Evolutionary conservation across 37 sponge, comb jelly and placozoan species (phyloP).

Genomic region (Cliona cf. orientalis): DNA sequence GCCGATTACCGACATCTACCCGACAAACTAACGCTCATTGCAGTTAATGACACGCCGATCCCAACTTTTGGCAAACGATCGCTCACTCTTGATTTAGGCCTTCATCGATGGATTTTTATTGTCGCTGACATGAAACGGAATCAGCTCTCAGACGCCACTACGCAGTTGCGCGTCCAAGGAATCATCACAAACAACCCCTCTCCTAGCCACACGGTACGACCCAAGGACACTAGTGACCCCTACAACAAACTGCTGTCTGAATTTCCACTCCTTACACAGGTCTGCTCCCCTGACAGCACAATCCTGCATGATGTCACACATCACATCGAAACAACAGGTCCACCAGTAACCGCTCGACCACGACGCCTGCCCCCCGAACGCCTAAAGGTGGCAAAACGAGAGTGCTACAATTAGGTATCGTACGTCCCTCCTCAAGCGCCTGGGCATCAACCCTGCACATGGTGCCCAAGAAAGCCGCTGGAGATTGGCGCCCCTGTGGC

Average conservation of each 20-base stretch:
- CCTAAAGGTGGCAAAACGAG: conserved; percentile 54
- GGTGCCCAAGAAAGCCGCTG: conserved; percentile 66
- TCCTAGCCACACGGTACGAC: conserved; percentile 37
- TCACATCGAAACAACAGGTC: conserved; percentile 71
- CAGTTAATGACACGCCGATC: conserved; percentile 28
- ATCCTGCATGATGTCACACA: conserved; percentile 57
- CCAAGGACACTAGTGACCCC: conserved; percentile 27
- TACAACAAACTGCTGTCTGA: conserved; percentile 43
- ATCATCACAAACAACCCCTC: conserved; percentile 12
- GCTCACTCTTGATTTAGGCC: conserved; percentile 63
- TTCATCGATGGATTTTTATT: conserved; percentile 75
- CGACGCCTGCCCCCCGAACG: conserved; percentile 66
- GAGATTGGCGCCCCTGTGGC: conserved; percentile 73
- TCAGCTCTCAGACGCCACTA: conserved; percentile 30
- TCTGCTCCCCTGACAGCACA: conserved; percentile 21
- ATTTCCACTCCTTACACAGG: conserved; percentile 49
- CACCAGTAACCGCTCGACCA: conserved; percentile 70
- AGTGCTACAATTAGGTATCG: conserved; percentile 68
- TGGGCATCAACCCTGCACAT: conserved; percentile 78
- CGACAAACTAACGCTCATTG: conserved; percentile 23
- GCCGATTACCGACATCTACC: not conserved
- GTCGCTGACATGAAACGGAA: conserved; percentile 61
- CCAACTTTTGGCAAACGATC: conserved; percentile 36
- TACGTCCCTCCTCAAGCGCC: conserved; percentile 59
- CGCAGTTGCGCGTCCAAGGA: conserved; percentile 45